Evolutionary conservation across 2,888 invertebrate genomes (phyloP).

Genomic region (Eupithecia abbreviata): DNA sequence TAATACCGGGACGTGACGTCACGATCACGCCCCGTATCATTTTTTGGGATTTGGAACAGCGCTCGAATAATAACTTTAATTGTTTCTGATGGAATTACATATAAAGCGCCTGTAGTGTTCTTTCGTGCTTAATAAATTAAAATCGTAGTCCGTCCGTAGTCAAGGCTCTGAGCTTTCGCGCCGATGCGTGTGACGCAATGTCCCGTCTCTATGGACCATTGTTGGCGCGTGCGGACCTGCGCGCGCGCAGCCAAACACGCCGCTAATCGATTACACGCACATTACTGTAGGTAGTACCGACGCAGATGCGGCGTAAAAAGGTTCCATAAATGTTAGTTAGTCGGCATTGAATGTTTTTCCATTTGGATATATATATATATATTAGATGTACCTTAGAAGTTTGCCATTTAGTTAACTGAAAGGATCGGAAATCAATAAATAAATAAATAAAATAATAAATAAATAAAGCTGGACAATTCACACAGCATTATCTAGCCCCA

Average conservation of each 20-base stretch:
- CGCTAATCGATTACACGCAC: constrained; percentile 4
- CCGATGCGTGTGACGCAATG: background rate
- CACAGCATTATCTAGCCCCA: too few species aligned
- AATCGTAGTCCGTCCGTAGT: background rate
- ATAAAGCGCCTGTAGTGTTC: background rate
- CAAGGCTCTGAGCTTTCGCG: background rate
- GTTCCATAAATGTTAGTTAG: background rate
- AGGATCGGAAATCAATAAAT: background rate
- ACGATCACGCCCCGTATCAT: too few species aligned
- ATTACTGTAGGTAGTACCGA: background rate
- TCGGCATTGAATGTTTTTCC: background rate
- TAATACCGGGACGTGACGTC: too few species aligned
- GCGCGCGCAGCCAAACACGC: background rate
- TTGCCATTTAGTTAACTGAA: background rate
- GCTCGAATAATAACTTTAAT: background rate
- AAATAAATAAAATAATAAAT: too few species aligned
- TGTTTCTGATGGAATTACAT: background rate
- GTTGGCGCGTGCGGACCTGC: background rate
- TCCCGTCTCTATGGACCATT: background rate
- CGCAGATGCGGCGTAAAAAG: background rate
- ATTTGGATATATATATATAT: background rate
- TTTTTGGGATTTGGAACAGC: too few species aligned
- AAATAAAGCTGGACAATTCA: too few species aligned
- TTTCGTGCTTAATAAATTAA: too few species aligned
- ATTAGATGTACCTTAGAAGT: background rate